These are phyloP conservation scores for Drosophila teissieri DNA, from an alignment of 1,140 invertebrate genomes.

Conservation along the genomic window DNA sequence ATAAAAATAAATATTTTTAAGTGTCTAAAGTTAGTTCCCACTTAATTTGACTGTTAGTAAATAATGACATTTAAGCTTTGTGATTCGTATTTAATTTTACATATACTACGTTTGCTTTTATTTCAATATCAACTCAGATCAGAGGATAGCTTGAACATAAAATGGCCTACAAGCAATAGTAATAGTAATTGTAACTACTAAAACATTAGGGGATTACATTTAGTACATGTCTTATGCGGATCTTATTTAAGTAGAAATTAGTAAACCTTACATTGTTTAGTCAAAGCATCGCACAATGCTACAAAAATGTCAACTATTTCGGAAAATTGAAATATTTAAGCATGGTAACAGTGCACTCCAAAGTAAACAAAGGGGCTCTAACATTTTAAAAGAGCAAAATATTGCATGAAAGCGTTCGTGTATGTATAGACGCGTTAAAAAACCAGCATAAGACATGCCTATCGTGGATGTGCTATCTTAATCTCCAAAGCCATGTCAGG, in stretches of 20 bases:
- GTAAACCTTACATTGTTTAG: too few relatives aligned
- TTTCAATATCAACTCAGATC: constrained; percentile 44
- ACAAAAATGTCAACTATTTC: neutral
- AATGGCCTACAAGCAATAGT: constrained; percentile 44
- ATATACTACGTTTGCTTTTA: constrained; percentile 49
- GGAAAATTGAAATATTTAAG: constrained; percentile 4
- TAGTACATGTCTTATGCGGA: constrained; percentile 24
- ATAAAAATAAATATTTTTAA: too few relatives aligned
- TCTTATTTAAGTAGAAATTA: constrained; percentile 9
- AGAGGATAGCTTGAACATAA: constrained; percentile 43
- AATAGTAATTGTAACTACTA: constrained; percentile 46
- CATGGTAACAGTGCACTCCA: neutral
- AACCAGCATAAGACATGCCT: constrained; percentile 32
- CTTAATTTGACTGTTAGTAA: neutral
- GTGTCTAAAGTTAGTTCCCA: too few relatives aligned
- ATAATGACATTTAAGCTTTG: neutral
- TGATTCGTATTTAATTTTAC: constrained; percentile 24
- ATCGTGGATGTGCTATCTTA: constrained; percentile 1
- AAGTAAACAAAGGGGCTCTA: neutral
- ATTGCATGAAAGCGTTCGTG: constrained; percentile 1
- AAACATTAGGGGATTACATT: constrained; percentile 22
- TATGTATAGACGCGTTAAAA: constrained; percentile 5
- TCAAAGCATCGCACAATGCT: neutral
- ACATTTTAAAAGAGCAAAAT: neutral
- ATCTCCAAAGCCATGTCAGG: neutral